Conservation (phyloP, 2,797 vertebrate genomes). For the Microcaecilia unicolor region DNA sequence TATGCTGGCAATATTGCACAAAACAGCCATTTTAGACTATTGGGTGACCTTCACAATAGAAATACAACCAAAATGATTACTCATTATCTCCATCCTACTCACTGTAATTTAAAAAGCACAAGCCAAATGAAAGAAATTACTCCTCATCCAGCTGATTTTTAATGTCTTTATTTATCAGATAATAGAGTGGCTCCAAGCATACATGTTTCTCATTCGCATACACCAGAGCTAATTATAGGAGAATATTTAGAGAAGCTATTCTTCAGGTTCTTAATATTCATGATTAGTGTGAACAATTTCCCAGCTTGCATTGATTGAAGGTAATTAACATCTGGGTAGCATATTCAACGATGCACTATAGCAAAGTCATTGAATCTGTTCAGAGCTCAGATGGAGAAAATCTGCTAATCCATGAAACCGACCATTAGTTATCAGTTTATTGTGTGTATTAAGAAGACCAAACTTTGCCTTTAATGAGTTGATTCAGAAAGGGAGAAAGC, state of each 20-base stretch:
- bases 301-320: constrained; percentile 10
- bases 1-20: constrained; percentile 15
- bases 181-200: constrained; percentile 32
- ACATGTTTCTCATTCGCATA: constrained; percentile 32
- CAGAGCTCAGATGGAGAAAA: constrained; percentile 1
- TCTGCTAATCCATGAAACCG: too few relatives aligned
- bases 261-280: constrained; percentile 38
- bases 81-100: constrained; percentile 35
- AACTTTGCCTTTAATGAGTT: constrained; percentile 4
- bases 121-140: constrained; percentile 39
- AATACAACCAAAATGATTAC: constrained; percentile 32
- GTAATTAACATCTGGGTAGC: constrained; percentile 28
- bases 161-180: constrained; percentile 34
- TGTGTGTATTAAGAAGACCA: constrained; percentile 8
- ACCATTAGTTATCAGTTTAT: constrained; percentile 11
- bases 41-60: constrained; percentile 37
- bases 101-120: constrained; percentile 28
- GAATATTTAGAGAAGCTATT: constrained; percentile 31
- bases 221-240: constrained; percentile 31
- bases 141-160: constrained; percentile 33
- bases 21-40: constrained; percentile 20
- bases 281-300: constrained; percentile 39
- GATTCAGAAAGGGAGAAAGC: background rate
- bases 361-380: constrained; percentile 5
- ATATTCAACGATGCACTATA: constrained; percentile 17